A percentile compares a stretch with the other conserved stretches of the same genome.
These are phyloP conservation scores for Dicranocentrus wangi DNA, from an alignment of 2,888 invertebrate genomes.

Conservation along the genomic window DNA sequence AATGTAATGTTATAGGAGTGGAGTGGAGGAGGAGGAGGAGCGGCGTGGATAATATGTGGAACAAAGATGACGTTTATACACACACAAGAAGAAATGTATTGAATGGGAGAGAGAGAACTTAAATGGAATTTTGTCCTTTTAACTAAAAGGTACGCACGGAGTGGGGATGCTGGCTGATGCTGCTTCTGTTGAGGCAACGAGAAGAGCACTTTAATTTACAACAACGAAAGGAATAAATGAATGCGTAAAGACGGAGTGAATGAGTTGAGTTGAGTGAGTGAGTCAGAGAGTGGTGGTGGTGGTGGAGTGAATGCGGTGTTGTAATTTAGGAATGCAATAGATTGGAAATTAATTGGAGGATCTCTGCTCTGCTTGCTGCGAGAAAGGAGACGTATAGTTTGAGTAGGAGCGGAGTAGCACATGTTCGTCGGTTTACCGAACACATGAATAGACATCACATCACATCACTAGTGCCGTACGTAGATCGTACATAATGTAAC, in stretches of 20 bases:
- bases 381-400: no score
- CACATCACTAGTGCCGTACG: neutral
- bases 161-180: no score
- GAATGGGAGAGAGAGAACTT: no score
- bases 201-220: constrained; percentile 50
- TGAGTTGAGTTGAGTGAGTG: constrained; percentile 39
- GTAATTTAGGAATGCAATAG: constrained; percentile 61
- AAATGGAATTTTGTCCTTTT: neutral
- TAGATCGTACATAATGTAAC: no score
- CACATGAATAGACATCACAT: constrained; percentile 23
- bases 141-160: neutral
- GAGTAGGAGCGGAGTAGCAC: neutral
- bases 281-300: no score
- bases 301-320: constrained; percentile 40
- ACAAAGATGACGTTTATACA: constrained; percentile 16
- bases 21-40: no score
- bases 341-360: constrained; percentile 64
- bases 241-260: constrained; percentile 23
- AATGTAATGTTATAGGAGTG: no score
- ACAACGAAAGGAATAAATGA: constrained; percentile 45
- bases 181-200: no score
- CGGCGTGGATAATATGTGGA: no score
- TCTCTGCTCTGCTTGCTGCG: constrained; percentile 59
- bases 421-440: constrained; percentile 39
- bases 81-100: neutral